phyloP scores from a whole-genome alignment of 2,113 vertebrate genomes.

The Alligator mississippiensis region DNA sequence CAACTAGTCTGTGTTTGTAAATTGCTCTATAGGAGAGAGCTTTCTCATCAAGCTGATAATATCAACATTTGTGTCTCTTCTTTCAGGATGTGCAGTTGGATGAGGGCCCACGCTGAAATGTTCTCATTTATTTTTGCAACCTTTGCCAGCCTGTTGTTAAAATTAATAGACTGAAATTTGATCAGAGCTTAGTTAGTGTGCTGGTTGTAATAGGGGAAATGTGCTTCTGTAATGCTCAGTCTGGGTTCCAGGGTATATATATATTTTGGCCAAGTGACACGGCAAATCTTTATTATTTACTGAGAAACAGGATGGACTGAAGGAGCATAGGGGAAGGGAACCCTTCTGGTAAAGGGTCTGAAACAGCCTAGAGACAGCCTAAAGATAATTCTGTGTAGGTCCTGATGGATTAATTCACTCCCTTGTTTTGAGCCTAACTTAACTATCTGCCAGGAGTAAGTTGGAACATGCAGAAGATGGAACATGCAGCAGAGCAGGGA shows the following conservation, averaged over 20 bases:
- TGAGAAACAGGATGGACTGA: not conserved
- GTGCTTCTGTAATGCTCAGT: not conserved
- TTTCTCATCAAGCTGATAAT: accelerated
- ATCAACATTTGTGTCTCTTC: not conserved
- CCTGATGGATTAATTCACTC: not conserved
- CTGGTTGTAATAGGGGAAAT: not conserved
- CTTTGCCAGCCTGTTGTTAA: constrained; percentile 1
- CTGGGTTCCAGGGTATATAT: not conserved
- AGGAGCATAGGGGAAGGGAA: not conserved
- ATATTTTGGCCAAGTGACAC: not conserved
- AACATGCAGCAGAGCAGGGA: not conserved
- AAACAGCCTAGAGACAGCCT: accelerated
- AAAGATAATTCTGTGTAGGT: not conserved
- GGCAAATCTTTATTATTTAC: not conserved
- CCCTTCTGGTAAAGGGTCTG: accelerated
- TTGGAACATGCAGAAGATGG: not conserved
- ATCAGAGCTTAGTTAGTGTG: not conserved
- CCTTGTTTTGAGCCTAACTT: not conserved
- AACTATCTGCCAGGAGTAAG: not conserved
- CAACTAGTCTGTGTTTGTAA: accelerated
- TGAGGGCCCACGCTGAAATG: not conserved
- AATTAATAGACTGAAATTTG: constrained; percentile 11
- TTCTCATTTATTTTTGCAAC: not conserved
- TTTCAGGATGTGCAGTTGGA: not conserved
- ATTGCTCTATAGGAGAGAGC: not conserved